Evolutionary conservation across 2,797 vertebrate species (phyloP).

Genomic region (Enteromius thamalakanensis): DNA sequence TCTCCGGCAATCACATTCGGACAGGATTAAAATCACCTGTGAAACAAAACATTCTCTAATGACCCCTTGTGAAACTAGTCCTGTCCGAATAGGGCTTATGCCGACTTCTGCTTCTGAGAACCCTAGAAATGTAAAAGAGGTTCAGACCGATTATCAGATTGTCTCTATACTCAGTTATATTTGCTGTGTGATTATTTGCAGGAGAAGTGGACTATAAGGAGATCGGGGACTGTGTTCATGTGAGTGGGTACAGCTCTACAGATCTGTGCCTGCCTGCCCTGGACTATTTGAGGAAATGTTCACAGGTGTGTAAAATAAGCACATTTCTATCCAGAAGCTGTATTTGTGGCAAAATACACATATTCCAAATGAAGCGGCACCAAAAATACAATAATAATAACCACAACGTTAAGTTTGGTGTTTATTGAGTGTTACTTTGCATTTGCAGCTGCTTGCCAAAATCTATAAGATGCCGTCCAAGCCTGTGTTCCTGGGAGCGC

Average conservation of each 20-base stretch:
- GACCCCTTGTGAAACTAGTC: too few species aligned
- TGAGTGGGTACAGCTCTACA: constrained; percentile 83
- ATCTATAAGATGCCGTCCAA: constrained; percentile 98
- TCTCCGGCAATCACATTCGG: too few species aligned
- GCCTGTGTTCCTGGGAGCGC: constrained; percentile 89
- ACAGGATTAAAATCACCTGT: too few species aligned
- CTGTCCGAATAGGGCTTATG: too few species aligned
- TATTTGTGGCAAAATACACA: not conserved
- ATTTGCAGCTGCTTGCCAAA: constrained; percentile 88
- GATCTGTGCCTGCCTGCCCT: constrained; percentile 96
- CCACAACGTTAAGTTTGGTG: not conserved
- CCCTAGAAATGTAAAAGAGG: not conserved
- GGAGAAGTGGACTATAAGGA: constrained; percentile 94
- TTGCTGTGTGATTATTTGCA: constrained; percentile 60
- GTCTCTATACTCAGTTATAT: not conserved
- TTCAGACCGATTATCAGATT: not conserved
- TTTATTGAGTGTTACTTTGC: not conserved
- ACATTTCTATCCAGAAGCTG: not conserved
- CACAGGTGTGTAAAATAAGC: constrained; percentile 79
- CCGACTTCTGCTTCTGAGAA: not conserved
- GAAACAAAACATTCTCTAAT: too few species aligned
- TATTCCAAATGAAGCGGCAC: not conserved
- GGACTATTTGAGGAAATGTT: constrained; percentile 93
- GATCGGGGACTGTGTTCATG: constrained; percentile 86
- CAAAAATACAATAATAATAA: not conserved